Evolutionary conservation across 2,888 invertebrate species (phyloP).

Genomic region (Microdon myrmicae): DNA sequence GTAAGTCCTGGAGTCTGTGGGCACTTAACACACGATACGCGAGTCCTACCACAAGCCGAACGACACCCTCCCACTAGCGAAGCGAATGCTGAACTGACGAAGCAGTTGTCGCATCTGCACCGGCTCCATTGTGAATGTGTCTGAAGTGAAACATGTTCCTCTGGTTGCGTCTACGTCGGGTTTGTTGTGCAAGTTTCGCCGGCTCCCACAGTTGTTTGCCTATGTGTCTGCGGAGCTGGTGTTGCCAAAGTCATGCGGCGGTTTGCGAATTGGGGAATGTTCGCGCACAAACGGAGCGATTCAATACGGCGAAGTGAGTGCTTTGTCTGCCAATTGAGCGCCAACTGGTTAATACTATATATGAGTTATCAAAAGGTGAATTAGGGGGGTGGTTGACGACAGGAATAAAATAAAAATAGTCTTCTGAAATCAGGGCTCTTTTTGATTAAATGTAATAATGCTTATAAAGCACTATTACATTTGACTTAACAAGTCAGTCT

Average conservation of each 20-base stretch:
- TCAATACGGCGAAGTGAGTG: too few species aligned
- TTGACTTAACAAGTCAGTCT: too few species aligned
- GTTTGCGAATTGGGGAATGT: too few species aligned
- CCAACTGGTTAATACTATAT: too few species aligned
- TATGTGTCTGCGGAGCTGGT: constrained; percentile 32
- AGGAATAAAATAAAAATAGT: too few species aligned
- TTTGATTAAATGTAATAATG: too few species aligned
- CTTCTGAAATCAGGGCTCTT: too few species aligned
- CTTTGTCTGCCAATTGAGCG: too few species aligned
- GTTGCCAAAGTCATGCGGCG: constrained; percentile 22
- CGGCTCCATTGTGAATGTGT: constrained; percentile 26
- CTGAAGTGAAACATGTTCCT: constrained; percentile 49
- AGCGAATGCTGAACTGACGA: constrained; percentile 45
- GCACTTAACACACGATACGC: constrained; percentile 38
- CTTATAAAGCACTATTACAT: too few species aligned
- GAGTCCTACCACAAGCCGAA: constrained; percentile 23
- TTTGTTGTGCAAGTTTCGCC: constrained; percentile 49
- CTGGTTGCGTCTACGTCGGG: constrained; percentile 47
- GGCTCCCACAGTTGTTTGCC: constrained; percentile 48
- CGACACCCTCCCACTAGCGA: constrained; percentile 45
- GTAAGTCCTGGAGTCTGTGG: too few species aligned
- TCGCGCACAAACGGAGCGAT: background rate
- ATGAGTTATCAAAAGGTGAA: too few species aligned
- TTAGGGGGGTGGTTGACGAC: too few species aligned
- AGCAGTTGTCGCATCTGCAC: constrained; percentile 30